A percentile compares a stretch with the other conserved stretches of the same genome.
Evolutionary conservation across 2,797 vertebrate species (phyloP).

Genomic region (Megaceryle alcyon): DNA sequence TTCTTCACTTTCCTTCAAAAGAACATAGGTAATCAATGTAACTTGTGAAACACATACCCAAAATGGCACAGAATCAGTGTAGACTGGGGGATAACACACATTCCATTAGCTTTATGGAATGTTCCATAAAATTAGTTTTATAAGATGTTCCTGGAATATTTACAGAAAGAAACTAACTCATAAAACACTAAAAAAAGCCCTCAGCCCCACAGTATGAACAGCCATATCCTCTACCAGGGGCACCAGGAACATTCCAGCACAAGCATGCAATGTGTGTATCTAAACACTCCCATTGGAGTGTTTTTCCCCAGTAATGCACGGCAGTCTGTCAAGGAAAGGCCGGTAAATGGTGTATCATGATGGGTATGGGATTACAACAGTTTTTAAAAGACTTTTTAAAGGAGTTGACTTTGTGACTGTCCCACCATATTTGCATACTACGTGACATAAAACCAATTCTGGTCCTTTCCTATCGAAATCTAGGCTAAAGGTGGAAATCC

Average conservation of each 20-base stretch:
- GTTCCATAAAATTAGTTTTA: not conserved
- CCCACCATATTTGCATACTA: not conserved
- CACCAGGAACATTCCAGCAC: not conserved
- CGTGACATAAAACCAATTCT: not conserved
- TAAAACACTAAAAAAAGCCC: not conserved
- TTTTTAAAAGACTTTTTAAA: not conserved
- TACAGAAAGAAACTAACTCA: not conserved
- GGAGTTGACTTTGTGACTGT: not conserved
- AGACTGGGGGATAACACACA: not conserved
- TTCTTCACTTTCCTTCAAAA: slow-evolving; percentile 86
- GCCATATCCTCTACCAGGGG: not conserved
- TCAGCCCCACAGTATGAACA: not conserved
- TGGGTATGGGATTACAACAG: not conserved
- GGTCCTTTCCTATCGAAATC: not conserved
- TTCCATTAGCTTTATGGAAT: not conserved
- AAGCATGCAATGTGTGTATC: not conserved
- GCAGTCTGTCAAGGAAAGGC: not conserved
- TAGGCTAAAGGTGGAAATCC: not conserved
- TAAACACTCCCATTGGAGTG: not conserved
- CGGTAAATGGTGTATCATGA: not conserved
- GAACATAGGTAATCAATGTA: not conserved
- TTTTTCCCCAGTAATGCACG: not conserved
- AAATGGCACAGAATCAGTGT: not conserved
- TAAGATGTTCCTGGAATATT: not conserved
- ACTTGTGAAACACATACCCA: not conserved